Conservation (phyloP, 2,888 invertebrate species). For the Dyspetes luteomarginatus region DNA sequence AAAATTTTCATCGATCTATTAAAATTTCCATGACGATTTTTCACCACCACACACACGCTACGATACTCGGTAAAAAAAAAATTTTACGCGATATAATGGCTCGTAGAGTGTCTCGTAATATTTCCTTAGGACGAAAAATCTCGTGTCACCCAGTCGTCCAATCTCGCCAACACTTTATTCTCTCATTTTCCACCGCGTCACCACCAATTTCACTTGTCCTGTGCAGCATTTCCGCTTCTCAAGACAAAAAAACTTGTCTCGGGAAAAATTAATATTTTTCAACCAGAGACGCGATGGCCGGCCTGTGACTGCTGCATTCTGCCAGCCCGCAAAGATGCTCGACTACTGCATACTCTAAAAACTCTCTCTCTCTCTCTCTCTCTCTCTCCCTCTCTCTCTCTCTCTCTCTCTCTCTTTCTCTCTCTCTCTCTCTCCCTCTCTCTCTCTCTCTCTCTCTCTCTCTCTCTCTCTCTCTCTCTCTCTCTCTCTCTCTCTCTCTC, state of each 20-base stretch:
- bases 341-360: constrained; percentile 59
- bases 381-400: constrained; percentile 25
- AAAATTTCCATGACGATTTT: too few relatives aligned
- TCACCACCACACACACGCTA: too few relatives aligned
- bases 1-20: too few relatives aligned
- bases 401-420: constrained; percentile 41
- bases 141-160: not conserved
- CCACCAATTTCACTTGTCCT: constrained; percentile 50
- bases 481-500: constrained; percentile 43
- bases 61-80: too few relatives aligned
- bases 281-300: constrained; percentile 52
- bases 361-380: too few relatives aligned
- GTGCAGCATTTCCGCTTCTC: constrained; percentile 50
- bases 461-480: constrained; percentile 50
- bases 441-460: constrained; percentile 38
- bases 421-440: constrained; percentile 50
- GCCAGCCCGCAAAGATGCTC: too few relatives aligned
- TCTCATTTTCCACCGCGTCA: constrained; percentile 25
- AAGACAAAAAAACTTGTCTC: constrained; percentile 78
- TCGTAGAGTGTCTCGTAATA: not conserved
- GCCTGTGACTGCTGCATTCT: constrained; percentile 55
- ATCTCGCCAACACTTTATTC: constrained; percentile 31
- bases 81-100: too few relatives aligned
- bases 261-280: constrained; percentile 79
- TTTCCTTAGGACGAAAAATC: not conserved